Evolutionary conservation across 2,888 invertebrate genomes (phyloP), one percentile per base, ranked within the genome.

Genomic region (Cryptus armator): DNA sequence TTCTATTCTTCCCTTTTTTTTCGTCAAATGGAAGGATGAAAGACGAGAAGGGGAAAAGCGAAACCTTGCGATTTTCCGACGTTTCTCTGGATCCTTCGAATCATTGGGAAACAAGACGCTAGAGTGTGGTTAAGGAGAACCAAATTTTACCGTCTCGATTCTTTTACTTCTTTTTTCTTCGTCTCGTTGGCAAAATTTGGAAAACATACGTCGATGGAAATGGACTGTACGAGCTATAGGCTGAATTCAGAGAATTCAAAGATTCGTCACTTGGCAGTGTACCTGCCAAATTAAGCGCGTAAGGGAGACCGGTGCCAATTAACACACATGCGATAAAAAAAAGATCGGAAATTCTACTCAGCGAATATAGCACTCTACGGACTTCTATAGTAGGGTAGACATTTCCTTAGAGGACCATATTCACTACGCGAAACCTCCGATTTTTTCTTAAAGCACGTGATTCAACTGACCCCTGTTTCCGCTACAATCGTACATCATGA

Each of bases 1-100:
- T 71, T 79, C 79, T 71, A 79, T 79, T 71, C 64, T 79, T 46
- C 43, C 43, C 37, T 7, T 71, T 71, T 37, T 48, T 70, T 70
- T 51, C 48, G 68, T 16, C 7, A 32, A 29, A 10, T 9, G 64
- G 16, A 64, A 32, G 37, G 64, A 12, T 67, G 10, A 14, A 32
- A 16, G 32, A 14, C 32, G 64, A n/a, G 19, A 24, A 19, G 32
- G 56, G 46, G 43, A 24, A 16, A 37, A 46, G 19, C 48, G 37
- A 19, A 51, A 48, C 62, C 53, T 48, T 4, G 70, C 43, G 71
- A 66, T 51, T 16, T 79, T 24, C 19, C 43, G 51, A 79, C 71
- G 62, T 64, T 71, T 71, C 16, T 44, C 48, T 12, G 48, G 59
- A 37, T n/a, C 44, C 14, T 59, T 19, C 9, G 64, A 29, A 79